Evolutionary conservation across 2,888 invertebrate species (phyloP).

Genomic region (Petrophora chlorosata): DNA sequence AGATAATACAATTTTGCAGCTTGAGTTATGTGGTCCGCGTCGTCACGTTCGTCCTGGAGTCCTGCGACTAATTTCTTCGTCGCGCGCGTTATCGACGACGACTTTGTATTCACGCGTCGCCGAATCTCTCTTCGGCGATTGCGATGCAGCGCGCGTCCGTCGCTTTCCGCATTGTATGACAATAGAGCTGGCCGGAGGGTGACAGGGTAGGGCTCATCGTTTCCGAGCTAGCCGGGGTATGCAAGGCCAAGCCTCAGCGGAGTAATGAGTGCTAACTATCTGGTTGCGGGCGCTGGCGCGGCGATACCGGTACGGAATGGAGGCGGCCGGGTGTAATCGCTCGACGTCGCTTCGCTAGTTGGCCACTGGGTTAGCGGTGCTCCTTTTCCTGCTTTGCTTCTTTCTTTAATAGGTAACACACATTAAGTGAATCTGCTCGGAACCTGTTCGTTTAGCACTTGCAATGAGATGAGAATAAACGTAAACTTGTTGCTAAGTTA

Average conservation of each 20-base stretch:
- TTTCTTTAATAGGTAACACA: conserved; percentile 65
- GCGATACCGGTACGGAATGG: conserved; percentile 75
- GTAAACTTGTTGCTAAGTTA: background rate
- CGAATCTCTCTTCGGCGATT: conserved; percentile 79
- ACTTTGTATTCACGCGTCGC: conserved; percentile 75
- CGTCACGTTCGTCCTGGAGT: conserved; percentile 64
- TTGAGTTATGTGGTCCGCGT: conserved; percentile 42
- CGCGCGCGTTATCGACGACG: conserved; percentile 55
- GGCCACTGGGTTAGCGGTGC: conserved; percentile 82
- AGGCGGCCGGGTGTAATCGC: conserved; percentile 67
- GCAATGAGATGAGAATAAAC: conserved; percentile 24
- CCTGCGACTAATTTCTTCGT: conserved; percentile 61
- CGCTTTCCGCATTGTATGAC: conserved; percentile 77
- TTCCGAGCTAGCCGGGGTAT: conserved; percentile 46
- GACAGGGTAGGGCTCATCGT: conserved; percentile 65
- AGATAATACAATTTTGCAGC: conserved; percentile 42
- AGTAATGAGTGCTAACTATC: conserved; percentile 54
- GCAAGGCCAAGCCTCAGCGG: conserved; percentile 46
- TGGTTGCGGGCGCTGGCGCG: conserved; percentile 64
- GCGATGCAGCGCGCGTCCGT: conserved; percentile 69
- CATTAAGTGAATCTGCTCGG: conserved; percentile 51
- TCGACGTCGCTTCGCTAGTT: conserved; percentile 74
- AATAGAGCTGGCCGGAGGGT: conserved; percentile 69
- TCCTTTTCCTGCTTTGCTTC: conserved; percentile 78
- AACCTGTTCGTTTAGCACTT: conserved; percentile 31